Conservation (phyloP, 2,888 invertebrate genomes). For the Cremastinae sp. region DNA sequence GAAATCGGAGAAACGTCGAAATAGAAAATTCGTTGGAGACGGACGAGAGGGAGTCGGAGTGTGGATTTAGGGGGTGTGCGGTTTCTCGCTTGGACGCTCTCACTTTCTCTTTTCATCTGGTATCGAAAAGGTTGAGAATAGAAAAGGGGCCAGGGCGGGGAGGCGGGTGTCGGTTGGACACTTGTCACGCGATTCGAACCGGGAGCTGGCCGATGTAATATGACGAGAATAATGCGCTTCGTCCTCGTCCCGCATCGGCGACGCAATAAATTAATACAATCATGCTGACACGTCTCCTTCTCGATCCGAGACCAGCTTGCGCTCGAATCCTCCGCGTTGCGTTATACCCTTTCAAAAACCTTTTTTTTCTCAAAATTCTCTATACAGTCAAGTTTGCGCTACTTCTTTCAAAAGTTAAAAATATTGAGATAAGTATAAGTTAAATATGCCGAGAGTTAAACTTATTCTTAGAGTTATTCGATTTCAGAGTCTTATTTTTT, state of each 20-base stretch:
- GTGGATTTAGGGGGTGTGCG: constrained; percentile 8
- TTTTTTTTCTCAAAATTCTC: no score
- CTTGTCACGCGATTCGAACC: constrained; percentile 77
- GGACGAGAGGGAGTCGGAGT: background rate
- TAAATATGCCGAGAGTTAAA: no score
- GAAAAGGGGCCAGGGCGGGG: background rate
- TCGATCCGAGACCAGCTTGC: no score
- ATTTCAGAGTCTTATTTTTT: no score
- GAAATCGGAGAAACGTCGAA: background rate
- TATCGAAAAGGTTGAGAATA: background rate
- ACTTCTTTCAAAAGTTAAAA: no score
- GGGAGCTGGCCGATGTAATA: constrained; percentile 68
- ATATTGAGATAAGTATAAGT: no score
- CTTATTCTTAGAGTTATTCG: no score
- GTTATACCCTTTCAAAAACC: no score
- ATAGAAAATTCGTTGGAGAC: constrained; percentile 4
- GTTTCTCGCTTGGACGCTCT: constrained; percentile 40
- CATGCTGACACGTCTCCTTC: constrained; percentile 47
- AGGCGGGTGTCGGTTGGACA: constrained; percentile 40
- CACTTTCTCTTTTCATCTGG: constrained; percentile 28
- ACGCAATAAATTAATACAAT: constrained; percentile 73
- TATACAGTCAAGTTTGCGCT: no score
- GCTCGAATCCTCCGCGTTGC: no score
- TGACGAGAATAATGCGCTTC: constrained; percentile 70
- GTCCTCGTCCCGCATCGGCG: constrained; percentile 66